phyloP scores from a whole-genome alignment of 1,140 invertebrate species.

The Bombus turneri region DNA sequence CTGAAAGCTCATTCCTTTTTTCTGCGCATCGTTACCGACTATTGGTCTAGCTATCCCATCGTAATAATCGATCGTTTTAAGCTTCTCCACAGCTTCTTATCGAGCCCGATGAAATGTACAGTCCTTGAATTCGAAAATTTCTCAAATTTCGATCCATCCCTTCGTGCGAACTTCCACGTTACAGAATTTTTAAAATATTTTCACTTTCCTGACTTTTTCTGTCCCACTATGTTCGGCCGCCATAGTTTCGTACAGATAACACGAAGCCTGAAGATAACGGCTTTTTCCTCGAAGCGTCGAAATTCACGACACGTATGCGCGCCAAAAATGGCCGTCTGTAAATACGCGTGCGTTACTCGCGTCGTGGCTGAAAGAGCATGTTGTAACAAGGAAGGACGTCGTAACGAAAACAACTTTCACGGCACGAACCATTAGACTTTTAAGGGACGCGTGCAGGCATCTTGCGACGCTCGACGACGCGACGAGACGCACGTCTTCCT shows the following conservation, averaged over 20 bases:
- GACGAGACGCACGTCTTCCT: slow-evolving; percentile 45
- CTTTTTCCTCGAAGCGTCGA: not conserved
- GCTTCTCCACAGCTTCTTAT: not conserved
- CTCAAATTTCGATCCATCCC: not conserved
- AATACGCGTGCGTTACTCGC: not conserved
- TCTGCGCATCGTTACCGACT: slow-evolving; percentile 42
- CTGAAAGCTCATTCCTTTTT: slow-evolving; percentile 66
- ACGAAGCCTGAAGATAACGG: not conserved
- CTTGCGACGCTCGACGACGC: slow-evolving; percentile 21
- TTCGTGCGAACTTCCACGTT: no score
- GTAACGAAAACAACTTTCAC: slow-evolving; percentile 43
- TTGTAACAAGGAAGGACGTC: slow-evolving; percentile 14
- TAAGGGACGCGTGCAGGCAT: slow-evolving; percentile 50
- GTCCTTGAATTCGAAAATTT: no score
- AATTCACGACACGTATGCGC: slow-evolving; percentile 21
- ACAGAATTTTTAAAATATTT: not conserved
- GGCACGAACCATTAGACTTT: slow-evolving; percentile 61
- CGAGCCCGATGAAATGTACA: not conserved
- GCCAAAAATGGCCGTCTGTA: not conserved
- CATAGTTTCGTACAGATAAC: not conserved
- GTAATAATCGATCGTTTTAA: slow-evolving; percentile 31
- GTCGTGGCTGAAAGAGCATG: not conserved
- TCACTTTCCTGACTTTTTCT: not conserved
- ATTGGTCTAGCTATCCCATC: slow-evolving; percentile 18
- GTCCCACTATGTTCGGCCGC: not conserved